phyloP scores from a whole-genome alignment of 2,888 invertebrate genomes.

The Acutogordius australiensis region DNA sequence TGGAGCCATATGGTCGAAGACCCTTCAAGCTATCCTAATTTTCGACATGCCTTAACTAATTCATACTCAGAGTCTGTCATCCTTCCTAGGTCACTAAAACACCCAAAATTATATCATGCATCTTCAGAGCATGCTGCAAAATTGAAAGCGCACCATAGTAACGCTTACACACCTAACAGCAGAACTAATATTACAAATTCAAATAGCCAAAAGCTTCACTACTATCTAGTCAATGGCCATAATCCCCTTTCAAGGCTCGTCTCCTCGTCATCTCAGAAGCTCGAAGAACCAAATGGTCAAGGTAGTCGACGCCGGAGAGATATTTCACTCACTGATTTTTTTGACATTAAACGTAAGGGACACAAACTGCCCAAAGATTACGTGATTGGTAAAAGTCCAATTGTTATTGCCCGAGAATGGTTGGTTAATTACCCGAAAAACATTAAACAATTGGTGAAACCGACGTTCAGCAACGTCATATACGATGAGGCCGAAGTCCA shows the following conservation, averaged over 20 bases:
- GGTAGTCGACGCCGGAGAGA: slow-evolving; percentile 3
- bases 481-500: slow-evolving; percentile 60
- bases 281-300: no score
- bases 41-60: no score
- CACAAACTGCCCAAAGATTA: slow-evolving; percentile 9
- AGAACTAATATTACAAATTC: neutral
- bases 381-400: slow-evolving; percentile 17
- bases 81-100: no score
- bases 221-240: no score
- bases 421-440: slow-evolving; percentile 19
- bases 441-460: slow-evolving; percentile 26
- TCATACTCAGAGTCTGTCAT: no score
- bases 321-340: slow-evolving; percentile 1
- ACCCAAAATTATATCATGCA: no score
- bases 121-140: no score
- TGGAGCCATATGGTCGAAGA: no score
- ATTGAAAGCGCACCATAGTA: neutral
- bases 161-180: neutral
- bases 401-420: slow-evolving; percentile 19
- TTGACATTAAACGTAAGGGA: slow-evolving; percentile 9
- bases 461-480: slow-evolving; percentile 67
- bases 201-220: no score
- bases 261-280: no score
- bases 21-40: no score
- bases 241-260: no score